Conservation (phyloP, 2,797 vertebrate genomes). For the Gadopsis bispinosus region DNA sequence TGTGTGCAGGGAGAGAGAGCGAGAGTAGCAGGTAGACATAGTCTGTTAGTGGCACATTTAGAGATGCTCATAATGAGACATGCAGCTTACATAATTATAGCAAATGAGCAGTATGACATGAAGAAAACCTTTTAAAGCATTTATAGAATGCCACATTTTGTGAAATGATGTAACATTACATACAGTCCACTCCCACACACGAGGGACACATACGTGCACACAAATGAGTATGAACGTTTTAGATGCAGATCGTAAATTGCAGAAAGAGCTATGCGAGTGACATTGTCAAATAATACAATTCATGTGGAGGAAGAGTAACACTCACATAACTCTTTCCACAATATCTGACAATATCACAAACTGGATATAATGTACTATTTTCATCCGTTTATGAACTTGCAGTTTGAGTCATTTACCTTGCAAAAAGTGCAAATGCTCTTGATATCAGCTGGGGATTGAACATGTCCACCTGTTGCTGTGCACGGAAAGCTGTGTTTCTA, state of each 20-base stretch:
- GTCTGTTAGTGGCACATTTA: slow-evolving; percentile 17
- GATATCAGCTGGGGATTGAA: background rate
- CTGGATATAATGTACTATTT: background rate
- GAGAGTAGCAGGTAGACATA: slow-evolving; percentile 8
- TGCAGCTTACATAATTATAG: background rate
- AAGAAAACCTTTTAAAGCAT: background rate
- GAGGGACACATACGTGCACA: background rate
- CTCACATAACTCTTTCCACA: too few relatives aligned
- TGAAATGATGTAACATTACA: background rate
- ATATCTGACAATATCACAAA: background rate
- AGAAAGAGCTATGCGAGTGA: background rate
- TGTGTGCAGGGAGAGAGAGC: background rate
- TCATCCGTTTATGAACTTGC: background rate
- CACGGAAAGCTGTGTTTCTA: background rate
- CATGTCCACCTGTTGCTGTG: background rate
- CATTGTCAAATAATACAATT: too few relatives aligned
- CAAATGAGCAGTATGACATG: background rate
- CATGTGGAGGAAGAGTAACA: too few relatives aligned
- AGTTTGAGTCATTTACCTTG: background rate
- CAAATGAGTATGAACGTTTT: background rate
- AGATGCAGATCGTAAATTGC: background rate
- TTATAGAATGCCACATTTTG: background rate
- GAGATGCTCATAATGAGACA: slow-evolving; percentile 13
- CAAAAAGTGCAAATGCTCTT: background rate
- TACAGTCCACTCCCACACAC: too few relatives aligned